A percentile compares a stretch with the other conserved stretches of the same genome.
Evolutionary conservation across 2,113 vertebrate genomes (phyloP).

Genomic region (Pelecanoides urinatrix): DNA sequence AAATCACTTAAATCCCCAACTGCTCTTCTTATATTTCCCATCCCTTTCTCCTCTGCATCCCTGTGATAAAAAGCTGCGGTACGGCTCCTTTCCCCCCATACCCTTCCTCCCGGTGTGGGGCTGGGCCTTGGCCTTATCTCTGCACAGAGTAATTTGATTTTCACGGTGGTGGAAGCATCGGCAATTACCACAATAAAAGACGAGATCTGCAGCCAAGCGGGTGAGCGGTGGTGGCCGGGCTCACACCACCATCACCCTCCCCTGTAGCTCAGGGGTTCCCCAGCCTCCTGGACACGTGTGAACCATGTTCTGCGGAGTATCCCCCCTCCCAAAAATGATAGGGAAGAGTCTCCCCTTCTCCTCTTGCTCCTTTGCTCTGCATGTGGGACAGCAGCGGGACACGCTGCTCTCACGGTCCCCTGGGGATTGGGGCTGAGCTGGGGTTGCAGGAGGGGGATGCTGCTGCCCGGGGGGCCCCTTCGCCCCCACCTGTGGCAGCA

Average conservation of each 20-base stretch:
- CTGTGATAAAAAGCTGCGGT: neutral
- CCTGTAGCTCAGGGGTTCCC: neutral
- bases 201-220: neutral
- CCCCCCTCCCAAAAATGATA: neutral
- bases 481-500: accelerated
- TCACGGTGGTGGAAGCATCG: neutral
- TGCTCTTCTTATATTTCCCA: neutral
- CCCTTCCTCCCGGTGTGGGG: neutral
- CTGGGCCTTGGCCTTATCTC: neutral
- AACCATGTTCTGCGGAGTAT: neutral
- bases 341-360: neutral
- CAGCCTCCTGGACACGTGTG: neutral
- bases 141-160: neutral
- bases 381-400: neutral
- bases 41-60: neutral
- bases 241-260: neutral
- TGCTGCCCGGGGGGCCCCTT: neutral
- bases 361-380: neutral
- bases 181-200: conserved; percentile 17
- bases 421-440: neutral
- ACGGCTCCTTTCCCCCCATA: neutral
- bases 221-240: neutral
- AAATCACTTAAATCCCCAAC: neutral
- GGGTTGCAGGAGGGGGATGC: neutral
- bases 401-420: neutral